A percentile compares a stretch with the other conserved stretches of the same genome.
These are phyloP conservation scores for Scelioninae gen. 2 DNA, from an alignment of 2,888 invertebrate species.

Conservation along the genomic window DNA sequence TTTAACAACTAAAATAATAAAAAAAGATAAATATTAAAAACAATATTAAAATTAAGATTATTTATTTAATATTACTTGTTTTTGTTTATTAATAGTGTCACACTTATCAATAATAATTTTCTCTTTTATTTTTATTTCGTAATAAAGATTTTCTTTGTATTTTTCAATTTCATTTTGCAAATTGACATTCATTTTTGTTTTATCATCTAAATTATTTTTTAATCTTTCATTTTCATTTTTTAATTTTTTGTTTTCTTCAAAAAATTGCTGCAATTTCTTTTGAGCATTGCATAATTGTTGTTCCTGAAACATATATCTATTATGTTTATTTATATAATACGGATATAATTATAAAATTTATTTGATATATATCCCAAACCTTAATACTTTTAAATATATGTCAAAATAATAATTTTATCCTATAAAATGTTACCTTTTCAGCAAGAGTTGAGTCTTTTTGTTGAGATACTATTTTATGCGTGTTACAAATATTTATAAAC, in stretches of 20 bases:
- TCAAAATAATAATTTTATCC: neutral
- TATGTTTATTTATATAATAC: too few relatives aligned
- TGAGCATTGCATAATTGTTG: conserved; percentile 57
- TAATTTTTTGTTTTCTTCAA: conserved; percentile 43
- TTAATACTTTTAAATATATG: neutral
- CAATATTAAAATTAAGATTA: neutral
- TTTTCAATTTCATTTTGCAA: conserved; percentile 62
- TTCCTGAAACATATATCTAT: conserved; percentile 46
- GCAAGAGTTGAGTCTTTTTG: conserved; percentile 61
- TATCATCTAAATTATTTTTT: conserved; percentile 30
- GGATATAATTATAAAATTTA: too few relatives aligned
- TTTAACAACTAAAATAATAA: conserved; percentile 62
- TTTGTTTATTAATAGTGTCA: conserved; percentile 65
- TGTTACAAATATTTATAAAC: conserved; percentile 61
- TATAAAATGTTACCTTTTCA: conserved; percentile 56
- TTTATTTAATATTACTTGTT: conserved; percentile 58
- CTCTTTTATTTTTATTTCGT: conserved; percentile 65
- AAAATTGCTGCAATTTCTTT: conserved; percentile 53
- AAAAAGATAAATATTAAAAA: conserved; percentile 6
- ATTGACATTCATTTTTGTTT: conserved; percentile 33
- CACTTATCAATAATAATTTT: conserved; percentile 67
- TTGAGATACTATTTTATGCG: conserved; percentile 60
- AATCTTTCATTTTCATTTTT: conserved; percentile 36
- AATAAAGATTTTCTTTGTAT: conserved; percentile 62
- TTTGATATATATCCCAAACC: too few relatives aligned